Evolutionary conservation across 2,888 invertebrate genomes (phyloP).

Genomic region (Pandemis heparana): DNA sequence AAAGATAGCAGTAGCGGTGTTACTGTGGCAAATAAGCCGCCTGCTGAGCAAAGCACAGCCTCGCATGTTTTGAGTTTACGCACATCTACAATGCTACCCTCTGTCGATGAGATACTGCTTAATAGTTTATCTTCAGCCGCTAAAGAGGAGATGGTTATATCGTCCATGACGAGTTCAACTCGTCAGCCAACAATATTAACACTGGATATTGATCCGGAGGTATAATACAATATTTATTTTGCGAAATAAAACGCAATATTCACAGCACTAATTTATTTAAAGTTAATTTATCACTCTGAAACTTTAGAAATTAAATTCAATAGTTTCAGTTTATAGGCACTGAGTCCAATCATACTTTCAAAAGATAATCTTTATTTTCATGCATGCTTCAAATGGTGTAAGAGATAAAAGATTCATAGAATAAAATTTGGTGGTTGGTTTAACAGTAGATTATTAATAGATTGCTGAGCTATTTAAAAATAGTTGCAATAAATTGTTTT

Average conservation of each 20-base stretch:
- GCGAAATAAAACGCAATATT: slow-evolving; percentile 57
- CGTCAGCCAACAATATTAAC: slow-evolving; percentile 85
- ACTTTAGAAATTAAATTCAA: background rate
- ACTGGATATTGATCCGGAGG: slow-evolving; percentile 87
- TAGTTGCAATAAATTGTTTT: slow-evolving; percentile 16
- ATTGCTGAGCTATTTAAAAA: slow-evolving; percentile 36
- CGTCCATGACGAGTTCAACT: slow-evolving; percentile 82
- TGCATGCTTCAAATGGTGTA: slow-evolving; percentile 35
- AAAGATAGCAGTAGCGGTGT: slow-evolving; percentile 81
- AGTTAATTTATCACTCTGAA: slow-evolving; percentile 44
- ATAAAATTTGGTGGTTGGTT: slow-evolving; percentile 30
- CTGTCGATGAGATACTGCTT: slow-evolving; percentile 87
- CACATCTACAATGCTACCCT: slow-evolving; percentile 86
- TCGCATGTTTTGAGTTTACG: slow-evolving; percentile 85
- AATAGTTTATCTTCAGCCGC: slow-evolving; percentile 87
- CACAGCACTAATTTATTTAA: slow-evolving; percentile 48
- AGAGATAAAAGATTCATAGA: background rate
- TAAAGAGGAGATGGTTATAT: slow-evolving; percentile 86
- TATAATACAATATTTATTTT: slow-evolving; percentile 76
- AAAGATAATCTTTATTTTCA: slow-evolving; percentile 14
- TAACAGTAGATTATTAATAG: slow-evolving; percentile 24
- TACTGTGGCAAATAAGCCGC: slow-evolving; percentile 76
- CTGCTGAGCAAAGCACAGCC: slow-evolving; percentile 83
- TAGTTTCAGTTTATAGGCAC: slow-evolving; percentile 13
- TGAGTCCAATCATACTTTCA: slow-evolving; percentile 22